These are phyloP conservation scores for Mus caroli DNA, from an alignment of 2,797 vertebrate genomes.

Conservation along the genomic window DNA sequence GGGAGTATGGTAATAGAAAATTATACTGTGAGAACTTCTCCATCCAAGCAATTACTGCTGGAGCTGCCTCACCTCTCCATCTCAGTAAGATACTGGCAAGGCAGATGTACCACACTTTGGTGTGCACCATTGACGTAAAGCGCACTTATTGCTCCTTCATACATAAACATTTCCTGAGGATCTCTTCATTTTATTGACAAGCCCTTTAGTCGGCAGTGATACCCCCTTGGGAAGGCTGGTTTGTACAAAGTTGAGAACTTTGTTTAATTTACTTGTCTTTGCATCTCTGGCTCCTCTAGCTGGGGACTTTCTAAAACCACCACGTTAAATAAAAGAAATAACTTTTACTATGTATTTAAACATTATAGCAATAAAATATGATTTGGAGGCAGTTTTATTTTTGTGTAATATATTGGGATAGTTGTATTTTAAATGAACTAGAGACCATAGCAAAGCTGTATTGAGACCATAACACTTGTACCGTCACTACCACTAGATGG, in stretches of 20 bases:
- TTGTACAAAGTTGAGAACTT: background rate
- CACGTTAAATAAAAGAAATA: background rate
- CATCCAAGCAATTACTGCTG: background rate
- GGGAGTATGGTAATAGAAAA: background rate
- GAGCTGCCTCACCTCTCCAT: background rate
- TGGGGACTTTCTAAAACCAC: constrained; percentile 5
- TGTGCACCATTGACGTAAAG: background rate
- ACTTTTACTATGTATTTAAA: constrained; percentile 32
- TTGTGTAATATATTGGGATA: background rate
- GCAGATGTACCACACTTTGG: background rate
- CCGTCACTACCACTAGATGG: constrained; percentile 75
- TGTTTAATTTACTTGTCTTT: background rate
- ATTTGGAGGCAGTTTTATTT: background rate
- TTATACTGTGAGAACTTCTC: background rate
- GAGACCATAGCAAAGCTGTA: background rate
- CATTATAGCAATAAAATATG: background rate
- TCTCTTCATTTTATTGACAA: background rate
- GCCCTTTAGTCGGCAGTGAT: background rate
- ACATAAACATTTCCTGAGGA: background rate
- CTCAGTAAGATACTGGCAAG: background rate
- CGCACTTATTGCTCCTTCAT: background rate
- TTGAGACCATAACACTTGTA: background rate
- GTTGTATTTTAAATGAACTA: background rate
- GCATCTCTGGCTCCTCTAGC: background rate
- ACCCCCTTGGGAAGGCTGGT: background rate